Base-by-base conservation (phyloP, 2,797 vertebrate species). In the Octomys mimax region DNA sequence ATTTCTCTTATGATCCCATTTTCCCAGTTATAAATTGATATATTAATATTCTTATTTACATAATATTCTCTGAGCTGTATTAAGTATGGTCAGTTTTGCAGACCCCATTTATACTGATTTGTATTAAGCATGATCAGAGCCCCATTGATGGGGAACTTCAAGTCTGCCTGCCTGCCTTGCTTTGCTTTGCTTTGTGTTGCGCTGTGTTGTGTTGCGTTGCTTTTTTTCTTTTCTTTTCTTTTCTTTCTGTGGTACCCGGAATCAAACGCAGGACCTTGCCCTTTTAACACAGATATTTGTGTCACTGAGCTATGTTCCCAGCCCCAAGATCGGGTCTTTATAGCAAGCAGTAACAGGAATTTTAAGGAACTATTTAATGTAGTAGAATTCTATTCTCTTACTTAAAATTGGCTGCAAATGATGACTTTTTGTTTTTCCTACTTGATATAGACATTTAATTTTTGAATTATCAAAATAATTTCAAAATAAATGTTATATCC, bases 21-120 rank as follows among this genome's bases (percentile, higher is more conserved):
- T 96, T 68, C 93, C 54, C 14, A 66, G 33, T 87, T 89, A 92
- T n/a, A 89, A 87, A 83, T 54, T 93, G 36, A 87, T 81, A 95
- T 61, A 79, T 97, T 91, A 73, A 59, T 88, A 62, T 87, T 94
- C 49, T 91, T 96, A 24, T 96, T 96, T 92, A 93, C 5, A 86
- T 90, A 88, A 86, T 83, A 57, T 64, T 61, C 26, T 94, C 39
- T 19, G 13, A 94, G 39, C 90, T 82, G 61, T 64, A 24, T 89
- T 96, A 92, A 93, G 46, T 85, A 2, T 68, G n/a, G 78, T 94
- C 21, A 59, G 6, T 21, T 70, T n/a, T n/a, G 21, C 68, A 70
- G n/a, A 70, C 33, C 31, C 64, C 33, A 18, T 33, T 68, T 31
- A 68, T 68, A n/a, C 31, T 68, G 12, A 68, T 11, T 64, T 64